Percentiles rank a stretch among this genome's conserved stretches.
Conservation (phyloP, 2,797 vertebrate genomes). For the Loris lydekkerianus region DNA sequence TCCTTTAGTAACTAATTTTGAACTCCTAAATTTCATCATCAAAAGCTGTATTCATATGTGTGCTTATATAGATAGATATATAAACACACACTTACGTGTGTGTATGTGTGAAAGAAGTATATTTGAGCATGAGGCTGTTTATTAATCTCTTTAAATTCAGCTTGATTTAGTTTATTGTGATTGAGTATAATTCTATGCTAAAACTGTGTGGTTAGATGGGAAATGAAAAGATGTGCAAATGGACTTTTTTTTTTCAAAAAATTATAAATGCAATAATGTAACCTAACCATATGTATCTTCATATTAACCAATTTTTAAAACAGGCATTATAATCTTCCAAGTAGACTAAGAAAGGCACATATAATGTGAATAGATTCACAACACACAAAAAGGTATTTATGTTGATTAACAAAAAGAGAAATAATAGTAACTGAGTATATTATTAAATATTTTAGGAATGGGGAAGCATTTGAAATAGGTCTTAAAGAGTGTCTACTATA, state of each 20-base stretch:
- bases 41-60: neutral
- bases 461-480: neutral
- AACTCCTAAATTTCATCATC: constrained; percentile 13
- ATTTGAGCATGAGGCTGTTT: neutral
- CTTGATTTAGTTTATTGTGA: neutral
- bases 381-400: neutral
- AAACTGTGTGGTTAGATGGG: neutral
- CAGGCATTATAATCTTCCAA: neutral
- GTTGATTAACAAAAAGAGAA: neutral
- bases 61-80: neutral
- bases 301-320: too few relatives aligned
- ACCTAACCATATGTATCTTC: too few relatives aligned
- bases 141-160: constrained; percentile 41
- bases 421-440: neutral
- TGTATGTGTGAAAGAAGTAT: neutral
- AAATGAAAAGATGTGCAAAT: constrained; percentile 50
- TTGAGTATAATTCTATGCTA: neutral
- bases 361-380: neutral
- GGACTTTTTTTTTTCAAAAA: constrained; percentile 17
- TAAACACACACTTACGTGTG: too few relatives aligned
- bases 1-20: constrained; percentile 29
- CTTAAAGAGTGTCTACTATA: neutral
- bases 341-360: neutral
- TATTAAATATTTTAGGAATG: neutral
- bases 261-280: neutral